A percentile compares a stretch with the other conserved stretches of the same genome.
These are phyloP conservation scores for Metaphire vulgaris DNA, from an alignment of 1,140 invertebrate genomes.

Conservation along the genomic window DNA sequence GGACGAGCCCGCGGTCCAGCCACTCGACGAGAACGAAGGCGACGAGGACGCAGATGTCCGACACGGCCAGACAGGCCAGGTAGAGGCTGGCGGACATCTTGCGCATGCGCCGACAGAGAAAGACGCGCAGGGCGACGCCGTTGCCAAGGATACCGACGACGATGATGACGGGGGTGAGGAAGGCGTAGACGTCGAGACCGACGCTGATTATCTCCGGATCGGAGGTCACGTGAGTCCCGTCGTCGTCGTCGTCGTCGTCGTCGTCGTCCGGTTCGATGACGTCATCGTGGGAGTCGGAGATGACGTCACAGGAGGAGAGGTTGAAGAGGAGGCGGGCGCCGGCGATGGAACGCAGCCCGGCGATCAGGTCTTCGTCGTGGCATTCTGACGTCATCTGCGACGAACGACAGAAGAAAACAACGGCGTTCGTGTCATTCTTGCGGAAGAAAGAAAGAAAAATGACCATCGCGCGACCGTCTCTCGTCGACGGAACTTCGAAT, in stretches of 20 bases:
- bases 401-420: not conserved
- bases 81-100: slow-evolving; percentile 40
- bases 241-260: not conserved
- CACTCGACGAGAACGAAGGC: slow-evolving; percentile 42
- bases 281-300: not conserved
- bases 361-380: not conserved
- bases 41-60: slow-evolving; percentile 38
- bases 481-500: too few relatives aligned
- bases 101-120: slow-evolving; percentile 39
- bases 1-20: slow-evolving; percentile 32
- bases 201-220: not conserved
- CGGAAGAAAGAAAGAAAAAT: too few relatives aligned
- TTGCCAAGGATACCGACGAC: slow-evolving; percentile 41
- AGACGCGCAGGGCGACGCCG: slow-evolving; percentile 38
- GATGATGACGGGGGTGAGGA: slow-evolving; percentile 30
- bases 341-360: not conserved
- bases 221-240: not conserved
- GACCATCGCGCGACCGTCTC: too few relatives aligned
- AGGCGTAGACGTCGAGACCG: slow-evolving; percentile 26
- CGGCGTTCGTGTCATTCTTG: too few relatives aligned
- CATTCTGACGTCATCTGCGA: not conserved
- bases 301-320: not conserved
- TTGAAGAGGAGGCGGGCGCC: not conserved
- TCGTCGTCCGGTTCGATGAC: not conserved
- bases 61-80: slow-evolving; percentile 39